Evolutionary conservation across 2,888 invertebrate species (phyloP), one percentile per base, ranked within the genome.

Genomic region (Blera fallax): DNA sequence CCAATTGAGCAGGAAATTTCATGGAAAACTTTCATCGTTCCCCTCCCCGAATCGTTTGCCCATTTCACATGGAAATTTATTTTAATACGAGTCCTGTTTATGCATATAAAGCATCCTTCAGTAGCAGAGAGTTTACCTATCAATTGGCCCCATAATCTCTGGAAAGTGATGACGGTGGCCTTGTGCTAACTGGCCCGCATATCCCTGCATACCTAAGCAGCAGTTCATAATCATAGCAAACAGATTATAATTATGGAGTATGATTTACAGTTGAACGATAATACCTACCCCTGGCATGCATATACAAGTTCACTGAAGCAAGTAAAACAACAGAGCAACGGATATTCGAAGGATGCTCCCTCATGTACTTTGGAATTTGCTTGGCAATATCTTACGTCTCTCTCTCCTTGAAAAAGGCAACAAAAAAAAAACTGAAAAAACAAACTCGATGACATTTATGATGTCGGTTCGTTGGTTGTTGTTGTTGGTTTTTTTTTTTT

Each of bases 1-100:
- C 40, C 83, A 79, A 84, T 84, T 74, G 73, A 73, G 64, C 70
- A 84, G 73, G 69, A 74, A 84, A 73, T 78, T 56, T 73, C 48
- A 73, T 72, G 78, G 60, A 72, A 65, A 77, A 54, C 60, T 52
- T 58, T 67, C 43, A 40, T 8, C 29, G 45, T 10, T 24, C 3
- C 8, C 34, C 21, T 11, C n/a, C 10, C 40, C 29, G 14, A n/a
- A 7, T 14, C n/a, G 34, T 21, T 43, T 48, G 8, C 24, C 37
- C 48, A n/a, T 14, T 60, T 54, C 48, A 43, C 16, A 62, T 69
- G n/a, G 58, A 43, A 82, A 64, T 77, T 72, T 50, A 72, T 82
- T 65, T 82, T 50, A 64, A 32, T 65, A 64, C 21, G 48, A 58
- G 62, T 54, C 18, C 58, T 60, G n/a, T 67, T 16, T 60, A 43